phyloP scores from a whole-genome alignment of 2,888 invertebrate species.

The Phengaris alcon region DNA sequence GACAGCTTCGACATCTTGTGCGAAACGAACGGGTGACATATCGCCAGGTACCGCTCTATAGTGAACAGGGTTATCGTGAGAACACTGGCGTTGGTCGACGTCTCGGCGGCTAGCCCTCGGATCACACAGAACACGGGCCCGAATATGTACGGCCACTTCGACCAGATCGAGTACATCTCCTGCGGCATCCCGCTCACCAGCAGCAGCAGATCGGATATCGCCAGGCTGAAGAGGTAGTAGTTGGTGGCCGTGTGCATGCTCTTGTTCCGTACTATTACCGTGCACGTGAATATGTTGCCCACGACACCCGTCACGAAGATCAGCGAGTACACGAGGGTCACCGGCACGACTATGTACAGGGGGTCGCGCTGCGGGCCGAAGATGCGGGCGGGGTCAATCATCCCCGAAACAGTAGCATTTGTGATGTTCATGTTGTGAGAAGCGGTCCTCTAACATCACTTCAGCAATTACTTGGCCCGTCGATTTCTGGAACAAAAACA shows the following conservation, averaged over 20 bases:
- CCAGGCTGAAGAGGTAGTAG: conserved; percentile 90
- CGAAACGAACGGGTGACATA: conserved; percentile 81
- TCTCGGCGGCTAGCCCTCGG: conserved; percentile 88
- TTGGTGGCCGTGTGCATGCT: conserved; percentile 91
- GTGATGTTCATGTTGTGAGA: conserved; percentile 26
- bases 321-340: conserved; percentile 86
- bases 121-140: conserved; percentile 89
- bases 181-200: conserved; percentile 89
- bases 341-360: conserved; percentile 82
- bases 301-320: conserved; percentile 89
- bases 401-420: conserved; percentile 33
- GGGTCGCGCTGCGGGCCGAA: conserved; percentile 77
- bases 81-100: conserved; percentile 88
- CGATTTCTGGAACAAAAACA: neutral
- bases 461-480: neutral
- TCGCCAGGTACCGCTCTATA: conserved; percentile 84
- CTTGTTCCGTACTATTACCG: conserved; percentile 89
- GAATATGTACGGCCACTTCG: conserved; percentile 87
- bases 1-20: conserved; percentile 94
- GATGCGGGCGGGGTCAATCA: conserved; percentile 54
- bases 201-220: conserved; percentile 89
- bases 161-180: conserved; percentile 89
- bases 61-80: conserved; percentile 91
- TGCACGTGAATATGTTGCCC: conserved; percentile 90
- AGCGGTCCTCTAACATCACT: conserved; percentile 1